Evolutionary conservation across 2,888 invertebrate species (phyloP).

Genomic region (Drosophila affinis): DNA sequence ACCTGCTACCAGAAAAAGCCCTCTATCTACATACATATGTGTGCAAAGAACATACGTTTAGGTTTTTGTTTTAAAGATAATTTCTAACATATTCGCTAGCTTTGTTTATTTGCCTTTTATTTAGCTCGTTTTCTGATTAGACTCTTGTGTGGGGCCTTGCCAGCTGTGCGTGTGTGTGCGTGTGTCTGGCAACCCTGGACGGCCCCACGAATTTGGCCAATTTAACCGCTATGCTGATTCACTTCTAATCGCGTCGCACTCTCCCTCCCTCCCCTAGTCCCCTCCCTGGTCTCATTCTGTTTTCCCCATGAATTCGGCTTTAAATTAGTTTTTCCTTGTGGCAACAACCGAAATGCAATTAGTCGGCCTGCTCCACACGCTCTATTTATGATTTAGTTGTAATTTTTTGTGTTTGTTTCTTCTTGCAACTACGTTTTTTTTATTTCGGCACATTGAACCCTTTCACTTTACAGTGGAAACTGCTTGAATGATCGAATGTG

Average conservation of each 20-base stretch:
- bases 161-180: constrained; percentile 4
- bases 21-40: constrained; percentile 15
- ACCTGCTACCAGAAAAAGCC: constrained; percentile 20
- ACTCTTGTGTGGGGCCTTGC: no score
- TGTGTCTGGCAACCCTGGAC: constrained; percentile 52
- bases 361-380: constrained; percentile 31
- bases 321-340: constrained; percentile 46
- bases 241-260: constrained; percentile 37
- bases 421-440: constrained; percentile 23
- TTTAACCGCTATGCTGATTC: constrained; percentile 59
- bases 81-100: constrained; percentile 3
- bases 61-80: constrained; percentile 8
- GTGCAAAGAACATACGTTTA: constrained; percentile 28
- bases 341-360: constrained; percentile 37
- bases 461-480: constrained; percentile 49
- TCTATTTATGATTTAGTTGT: constrained; percentile 41
- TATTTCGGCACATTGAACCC: constrained; percentile 64
- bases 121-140: constrained; percentile 41
- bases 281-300: constrained; percentile 17
- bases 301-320: constrained; percentile 41
- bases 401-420: neutral
- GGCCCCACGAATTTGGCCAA: constrained; percentile 30
- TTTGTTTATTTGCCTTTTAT: constrained; percentile 16
- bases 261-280: constrained; percentile 18
- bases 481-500: neutral